A percentile compares a stretch with the other conserved stretches of the same genome.
phyloP scores from a whole-genome alignment of 2,113 vertebrate genomes.

The Pseudopodoces humilis region DNA sequence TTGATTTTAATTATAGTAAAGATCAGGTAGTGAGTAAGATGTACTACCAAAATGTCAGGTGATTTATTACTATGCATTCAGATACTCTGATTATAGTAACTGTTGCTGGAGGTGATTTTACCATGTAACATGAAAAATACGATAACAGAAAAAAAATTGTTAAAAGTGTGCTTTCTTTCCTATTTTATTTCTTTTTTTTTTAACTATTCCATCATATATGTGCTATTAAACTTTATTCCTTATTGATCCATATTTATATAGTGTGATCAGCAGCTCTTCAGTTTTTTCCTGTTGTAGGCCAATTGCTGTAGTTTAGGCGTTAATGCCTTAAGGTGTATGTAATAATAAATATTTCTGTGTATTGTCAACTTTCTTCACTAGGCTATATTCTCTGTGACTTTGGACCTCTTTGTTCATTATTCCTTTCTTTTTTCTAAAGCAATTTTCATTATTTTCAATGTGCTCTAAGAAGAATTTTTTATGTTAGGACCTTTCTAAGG shows the following conservation, averaged over 20 bases:
- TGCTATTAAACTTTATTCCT: background rate
- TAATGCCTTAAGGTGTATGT: background rate
- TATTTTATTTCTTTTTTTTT: background rate
- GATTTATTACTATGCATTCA: background rate
- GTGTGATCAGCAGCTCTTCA: background rate
- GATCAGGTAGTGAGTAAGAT: background rate
- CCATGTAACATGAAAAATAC: background rate
- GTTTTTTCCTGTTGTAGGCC: background rate
- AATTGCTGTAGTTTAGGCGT: background rate
- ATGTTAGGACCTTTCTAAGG: background rate
- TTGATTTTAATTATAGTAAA: constrained; percentile 28
- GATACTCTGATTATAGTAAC: background rate
- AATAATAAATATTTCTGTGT: background rate
- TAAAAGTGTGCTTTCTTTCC: background rate
- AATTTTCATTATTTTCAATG: background rate
- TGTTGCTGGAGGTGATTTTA: background rate
- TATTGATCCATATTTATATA: background rate
- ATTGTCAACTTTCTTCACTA: background rate
- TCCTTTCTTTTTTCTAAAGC: background rate
- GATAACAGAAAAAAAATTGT: background rate
- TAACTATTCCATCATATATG: background rate
- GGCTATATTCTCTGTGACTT: background rate
- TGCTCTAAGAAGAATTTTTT: background rate
- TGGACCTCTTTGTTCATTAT: background rate
- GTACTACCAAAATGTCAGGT: background rate